Percentiles rank a stretch among this genome's conserved stretches.
Conservation (phyloP, 2,888 invertebrate genomes). For the Pollenia angustigena region DNA sequence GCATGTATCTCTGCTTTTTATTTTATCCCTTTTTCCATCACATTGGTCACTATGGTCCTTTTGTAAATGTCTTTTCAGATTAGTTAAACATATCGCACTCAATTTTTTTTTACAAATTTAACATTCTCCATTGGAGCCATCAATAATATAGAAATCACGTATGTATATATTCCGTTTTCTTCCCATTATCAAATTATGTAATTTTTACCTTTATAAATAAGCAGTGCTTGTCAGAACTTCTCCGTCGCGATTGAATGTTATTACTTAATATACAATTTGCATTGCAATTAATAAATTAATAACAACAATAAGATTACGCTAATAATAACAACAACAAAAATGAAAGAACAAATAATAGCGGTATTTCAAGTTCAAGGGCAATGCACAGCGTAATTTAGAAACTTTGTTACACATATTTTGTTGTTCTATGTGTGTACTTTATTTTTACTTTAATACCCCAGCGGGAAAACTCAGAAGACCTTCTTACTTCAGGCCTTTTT, state of each 20-base stretch:
- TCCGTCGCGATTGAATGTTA: too few species aligned
- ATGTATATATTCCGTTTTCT: slow-evolving; percentile 30
- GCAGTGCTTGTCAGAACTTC: too few species aligned
- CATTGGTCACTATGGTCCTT: slow-evolving; percentile 24
- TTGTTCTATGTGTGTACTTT: background rate
- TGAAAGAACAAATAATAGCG: slow-evolving; percentile 19
- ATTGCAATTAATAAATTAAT: too few species aligned
- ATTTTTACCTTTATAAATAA: too few species aligned
- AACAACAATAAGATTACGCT: too few species aligned
- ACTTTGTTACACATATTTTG: slow-evolving; percentile 15
- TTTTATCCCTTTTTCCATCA: slow-evolving; percentile 20
- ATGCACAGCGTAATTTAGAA: slow-evolving; percentile 12
- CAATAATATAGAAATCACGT: slow-evolving; percentile 26
- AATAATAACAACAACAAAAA: too few species aligned
- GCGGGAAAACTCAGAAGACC: too few species aligned
- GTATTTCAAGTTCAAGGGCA: too few species aligned
- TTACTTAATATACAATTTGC: too few species aligned
- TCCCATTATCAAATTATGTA: too few species aligned
- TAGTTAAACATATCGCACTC: slow-evolving; percentile 26
- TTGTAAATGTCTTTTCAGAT: slow-evolving; percentile 27
- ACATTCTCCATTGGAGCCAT: slow-evolving; percentile 28
- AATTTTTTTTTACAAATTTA: slow-evolving; percentile 22
- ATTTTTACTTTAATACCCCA: too few species aligned
- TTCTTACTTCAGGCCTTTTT: too few species aligned
- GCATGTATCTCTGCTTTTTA: slow-evolving; percentile 27